Evolutionary conservation across 2,888 invertebrate genomes (phyloP).

Genomic region (Resseliella maxima): DNA sequence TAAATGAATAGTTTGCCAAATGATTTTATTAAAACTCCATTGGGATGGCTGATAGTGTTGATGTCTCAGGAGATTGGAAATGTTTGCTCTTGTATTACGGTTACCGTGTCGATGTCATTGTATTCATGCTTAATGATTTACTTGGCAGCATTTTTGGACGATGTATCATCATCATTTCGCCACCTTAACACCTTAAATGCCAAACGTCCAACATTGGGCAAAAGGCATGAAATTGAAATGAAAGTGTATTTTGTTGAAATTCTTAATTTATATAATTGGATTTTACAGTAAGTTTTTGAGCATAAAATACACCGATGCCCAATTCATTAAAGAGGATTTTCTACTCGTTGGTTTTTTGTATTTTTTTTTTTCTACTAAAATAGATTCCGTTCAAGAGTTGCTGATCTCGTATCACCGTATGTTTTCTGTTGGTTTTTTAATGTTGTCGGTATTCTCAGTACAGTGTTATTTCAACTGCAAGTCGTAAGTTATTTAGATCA

Average conservation of each 20-base stretch:
- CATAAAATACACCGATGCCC: background rate
- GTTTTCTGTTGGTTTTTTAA: constrained; percentile 1
- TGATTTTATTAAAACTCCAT: background rate
- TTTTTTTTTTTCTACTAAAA: background rate
- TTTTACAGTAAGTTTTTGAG: background rate
- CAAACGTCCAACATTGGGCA: background rate
- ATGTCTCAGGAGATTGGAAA: background rate
- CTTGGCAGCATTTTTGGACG: background rate
- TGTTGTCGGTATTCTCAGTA: background rate
- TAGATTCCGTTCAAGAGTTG: background rate
- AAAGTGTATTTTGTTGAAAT: background rate
- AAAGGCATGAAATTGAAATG: constrained; percentile 5
- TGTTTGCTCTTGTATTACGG: background rate
- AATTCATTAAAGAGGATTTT: background rate
- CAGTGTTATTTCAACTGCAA: background rate
- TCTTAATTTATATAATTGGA: constrained; percentile 14
- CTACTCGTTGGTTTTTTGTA: no score
- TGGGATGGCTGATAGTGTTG: background rate
- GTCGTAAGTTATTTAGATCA: constrained; percentile 6
- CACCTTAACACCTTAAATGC: background rate
- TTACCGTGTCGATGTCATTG: background rate
- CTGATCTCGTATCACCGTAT: background rate
- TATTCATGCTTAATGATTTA: constrained; percentile 43
- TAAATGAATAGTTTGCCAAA: background rate
- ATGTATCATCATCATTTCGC: constrained; percentile 17